Evolutionary conservation across 2,797 vertebrate genomes (phyloP), one percentile per base, ranked within the genome.

Genomic region (Pseudochirops cupreus): DNA sequence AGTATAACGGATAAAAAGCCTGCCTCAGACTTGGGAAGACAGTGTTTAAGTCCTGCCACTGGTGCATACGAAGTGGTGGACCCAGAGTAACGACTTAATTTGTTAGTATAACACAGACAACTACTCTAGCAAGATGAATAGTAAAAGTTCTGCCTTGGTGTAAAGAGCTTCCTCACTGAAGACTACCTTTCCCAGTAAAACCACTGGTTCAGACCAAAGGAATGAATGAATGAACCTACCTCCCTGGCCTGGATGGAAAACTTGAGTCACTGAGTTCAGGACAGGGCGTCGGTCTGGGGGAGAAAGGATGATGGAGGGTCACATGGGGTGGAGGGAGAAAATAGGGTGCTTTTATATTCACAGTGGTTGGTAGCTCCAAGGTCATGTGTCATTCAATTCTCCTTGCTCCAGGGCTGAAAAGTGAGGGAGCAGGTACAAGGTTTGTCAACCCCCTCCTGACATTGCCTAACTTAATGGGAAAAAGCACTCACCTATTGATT

Each of bases 181-280:
- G 59, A 14, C 31, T 67, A 62, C 31, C 6, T 82, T 39, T 18
- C 24, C 18, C n/a, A 74, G 67, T 82, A n/a, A 82, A 39, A 39
- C 39, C 67, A 46, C n/a, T 74, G 18, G n/a, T 82, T 46, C 18
- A 82, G 67, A 21, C n/a, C 33, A 74, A 67, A 53, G 7, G 53
- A 53, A 56, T 55, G 54, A 14, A 14, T 55, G 56, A 56, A 56
- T 56, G 56, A 24, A 74, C 3, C 52, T 9, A 95, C 95, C 89
- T 95, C 92, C 92, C 82, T 52, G 96, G 93, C 94, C 96, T 93
- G 56, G 53, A 14, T n/a, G 39, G 92, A 53, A 93, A 92, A 94
- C 92, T 94, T 90, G 58, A 62, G 93, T 95, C 89, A 10, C 58
- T 33, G 93, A 93, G 93, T 93, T 50, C 90, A 94, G 95, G 91